A percentile compares a stretch with the other conserved stretches of the same genome.
These are phyloP conservation scores for Borostomias antarcticus DNA, from an alignment of 2,797 vertebrate species.

Conservation along the genomic window DNA sequence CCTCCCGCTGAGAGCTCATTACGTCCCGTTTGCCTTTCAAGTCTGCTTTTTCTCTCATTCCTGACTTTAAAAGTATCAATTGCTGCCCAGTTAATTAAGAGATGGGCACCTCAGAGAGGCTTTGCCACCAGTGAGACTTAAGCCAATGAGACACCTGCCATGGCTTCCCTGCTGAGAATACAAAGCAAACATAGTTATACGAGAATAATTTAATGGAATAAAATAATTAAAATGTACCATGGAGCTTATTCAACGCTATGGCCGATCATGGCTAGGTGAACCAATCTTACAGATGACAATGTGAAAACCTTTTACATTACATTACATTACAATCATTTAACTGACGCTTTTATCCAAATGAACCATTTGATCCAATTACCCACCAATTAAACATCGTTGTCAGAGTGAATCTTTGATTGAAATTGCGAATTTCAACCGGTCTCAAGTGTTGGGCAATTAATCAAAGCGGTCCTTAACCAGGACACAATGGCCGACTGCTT, in stretches of 20 bases:
- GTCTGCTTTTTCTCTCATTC: constrained; percentile 67
- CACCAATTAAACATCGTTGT: constrained; percentile 74
- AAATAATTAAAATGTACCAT: no score
- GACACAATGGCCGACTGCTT: constrained; percentile 39
- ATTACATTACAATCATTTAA: no score
- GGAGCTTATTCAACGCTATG: no score
- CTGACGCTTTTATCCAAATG: not conserved
- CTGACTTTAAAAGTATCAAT: constrained; percentile 71
- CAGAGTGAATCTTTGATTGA: constrained; percentile 70
- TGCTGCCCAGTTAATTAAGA: constrained; percentile 71
- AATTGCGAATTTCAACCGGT: constrained; percentile 62
- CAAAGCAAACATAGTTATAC: constrained; percentile 30
- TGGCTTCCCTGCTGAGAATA: constrained; percentile 60
- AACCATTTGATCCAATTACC: no score
- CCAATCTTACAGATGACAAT: no score
- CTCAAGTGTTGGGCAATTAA: constrained; percentile 60
- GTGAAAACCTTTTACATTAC: no score
- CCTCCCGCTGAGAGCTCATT: constrained; percentile 75
- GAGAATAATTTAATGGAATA: not conserved
- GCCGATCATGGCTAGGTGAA: no score
- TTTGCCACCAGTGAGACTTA: constrained; percentile 57
- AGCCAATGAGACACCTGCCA: constrained; percentile 44
- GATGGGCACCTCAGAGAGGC: constrained; percentile 61
- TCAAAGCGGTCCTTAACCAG: constrained; percentile 59
- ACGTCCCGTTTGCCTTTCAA: constrained; percentile 74